Evolutionary conservation across 2,888 invertebrate genomes (phyloP), one percentile per base, ranked within the genome.

Genomic region (Rhingia campestris): DNA sequence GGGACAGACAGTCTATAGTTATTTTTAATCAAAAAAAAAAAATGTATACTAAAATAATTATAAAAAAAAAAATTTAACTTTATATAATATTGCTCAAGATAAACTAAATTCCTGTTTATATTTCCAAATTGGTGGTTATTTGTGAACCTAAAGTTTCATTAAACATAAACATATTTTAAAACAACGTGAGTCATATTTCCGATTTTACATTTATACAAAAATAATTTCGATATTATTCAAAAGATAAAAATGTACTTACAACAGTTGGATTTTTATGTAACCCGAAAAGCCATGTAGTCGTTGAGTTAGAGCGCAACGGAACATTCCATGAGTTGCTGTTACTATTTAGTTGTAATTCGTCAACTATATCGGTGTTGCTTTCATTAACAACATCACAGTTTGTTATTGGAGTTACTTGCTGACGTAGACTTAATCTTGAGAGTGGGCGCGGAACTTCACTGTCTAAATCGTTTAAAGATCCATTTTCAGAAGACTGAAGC

Each of bases 191-290:
- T 22, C 22, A 22, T 22, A 22, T 2, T 22, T 22, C 2, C 22
- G n/a, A n/a, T n/a, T n/a, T n/a, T n/a, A n/a, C n/a, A n/a, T n/a
- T n/a, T n/a, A n/a, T n/a, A n/a, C n/a, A n/a, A n/a, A n/a, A n/a
- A 22, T 22, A 2, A 22, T 22, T 22, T 1, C 1, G 2, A 22
- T 22, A 22, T 22, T 14, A 47, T 6, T 12, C 5, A 30, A 51
- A 53, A 49, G 4, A 33, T 7, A 30, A 30, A 12, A 4, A 14
- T 1, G 2, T 9, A 82, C 87, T 86, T 86, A 88, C 89, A 41
- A 91, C 91, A 14, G 90, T 91, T 22, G 91, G 91, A 88, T 91
- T 91, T 86, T 89, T 91, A 86, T 91, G 91, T 0, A 88, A 87
- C 1, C 91, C 91, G 86, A 91, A 91, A 9, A 91, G 87, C 91